Conservation (phyloP, 2,888 invertebrate species). For the Pammene fasciana region DNA sequence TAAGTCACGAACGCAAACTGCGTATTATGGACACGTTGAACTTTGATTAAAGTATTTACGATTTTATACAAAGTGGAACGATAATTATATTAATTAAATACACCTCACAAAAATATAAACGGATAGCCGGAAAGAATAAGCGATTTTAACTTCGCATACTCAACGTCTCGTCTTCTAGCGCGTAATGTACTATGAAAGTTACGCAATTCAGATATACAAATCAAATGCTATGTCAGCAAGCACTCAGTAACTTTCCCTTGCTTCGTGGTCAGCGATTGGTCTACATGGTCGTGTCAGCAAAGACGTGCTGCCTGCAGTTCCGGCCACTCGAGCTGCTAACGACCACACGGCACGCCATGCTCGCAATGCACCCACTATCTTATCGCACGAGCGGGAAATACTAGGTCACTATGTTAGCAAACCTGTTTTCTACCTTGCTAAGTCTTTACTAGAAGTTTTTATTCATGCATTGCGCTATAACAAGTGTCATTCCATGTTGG, state of each 20-base stretch:
- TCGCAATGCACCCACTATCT: conserved; percentile 11
- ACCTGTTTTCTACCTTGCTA: not conserved
- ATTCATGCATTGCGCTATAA: no score
- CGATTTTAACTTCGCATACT: no score
- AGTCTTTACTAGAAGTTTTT: not conserved
- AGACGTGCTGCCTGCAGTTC: conserved; percentile 19
- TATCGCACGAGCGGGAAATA: conserved; percentile 1
- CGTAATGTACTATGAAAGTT: no score
- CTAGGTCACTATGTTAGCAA: conserved; percentile 15
- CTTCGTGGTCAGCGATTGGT: not conserved
- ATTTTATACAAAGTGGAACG: not conserved
- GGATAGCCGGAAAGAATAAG: no score
- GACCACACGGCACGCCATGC: conserved; percentile 6
- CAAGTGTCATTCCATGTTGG: no score
- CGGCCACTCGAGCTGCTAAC: conserved; percentile 5
- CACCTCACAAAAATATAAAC: no score
- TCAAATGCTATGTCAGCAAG: no score
- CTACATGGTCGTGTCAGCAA: conserved; percentile 2
- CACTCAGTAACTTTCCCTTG: not conserved
- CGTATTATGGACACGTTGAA: not conserved
- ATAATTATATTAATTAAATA: no score
- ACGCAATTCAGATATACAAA: no score
- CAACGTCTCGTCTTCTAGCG: no score
- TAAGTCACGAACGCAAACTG: not conserved
- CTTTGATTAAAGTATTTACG: not conserved